Evolutionary conservation across 2,888 invertebrate genomes (phyloP).

Genomic region (Hypsopygia costalis): DNA sequence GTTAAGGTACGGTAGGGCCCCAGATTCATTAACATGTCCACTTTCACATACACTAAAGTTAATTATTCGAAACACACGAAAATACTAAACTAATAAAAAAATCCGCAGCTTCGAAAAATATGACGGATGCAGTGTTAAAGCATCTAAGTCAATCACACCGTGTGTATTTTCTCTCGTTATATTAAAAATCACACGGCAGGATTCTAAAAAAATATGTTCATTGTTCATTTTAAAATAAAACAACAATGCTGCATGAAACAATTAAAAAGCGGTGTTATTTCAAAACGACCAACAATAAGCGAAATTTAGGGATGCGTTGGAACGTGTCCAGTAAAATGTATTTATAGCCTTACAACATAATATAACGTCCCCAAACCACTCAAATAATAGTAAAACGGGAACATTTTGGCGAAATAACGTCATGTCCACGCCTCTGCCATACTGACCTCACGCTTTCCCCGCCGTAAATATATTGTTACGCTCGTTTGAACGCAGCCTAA

Average conservation of each 20-base stretch:
- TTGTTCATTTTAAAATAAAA: too few relatives aligned
- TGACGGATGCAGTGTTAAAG: too few relatives aligned
- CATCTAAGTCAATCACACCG: too few relatives aligned
- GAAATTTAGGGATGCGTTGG: constrained; percentile 2
- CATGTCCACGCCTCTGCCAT: constrained; percentile 33
- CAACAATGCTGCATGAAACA: neutral
- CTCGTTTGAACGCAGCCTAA: constrained; percentile 36
- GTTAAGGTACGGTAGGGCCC: too few relatives aligned
- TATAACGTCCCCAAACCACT: constrained; percentile 28
- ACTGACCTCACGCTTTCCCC: constrained; percentile 33
- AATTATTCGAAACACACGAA: too few relatives aligned
- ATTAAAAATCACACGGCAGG: too few relatives aligned
- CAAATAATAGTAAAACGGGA: constrained; percentile 37
- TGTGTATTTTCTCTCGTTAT: too few relatives aligned
- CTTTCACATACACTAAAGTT: too few relatives aligned
- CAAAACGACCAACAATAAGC: neutral
- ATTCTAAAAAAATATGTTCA: neutral
- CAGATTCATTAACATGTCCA: too few relatives aligned
- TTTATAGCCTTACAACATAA: constrained; percentile 28
- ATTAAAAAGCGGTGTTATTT: neutral
- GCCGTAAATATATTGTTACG: constrained; percentile 67
- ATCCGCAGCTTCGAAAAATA: too few relatives aligned
- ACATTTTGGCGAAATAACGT: constrained; percentile 37
- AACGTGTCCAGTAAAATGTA: constrained; percentile 19
- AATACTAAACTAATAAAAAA: too few relatives aligned